Conservation (phyloP, 2,113 vertebrate species). For the Malurus melanocephalus region DNA sequence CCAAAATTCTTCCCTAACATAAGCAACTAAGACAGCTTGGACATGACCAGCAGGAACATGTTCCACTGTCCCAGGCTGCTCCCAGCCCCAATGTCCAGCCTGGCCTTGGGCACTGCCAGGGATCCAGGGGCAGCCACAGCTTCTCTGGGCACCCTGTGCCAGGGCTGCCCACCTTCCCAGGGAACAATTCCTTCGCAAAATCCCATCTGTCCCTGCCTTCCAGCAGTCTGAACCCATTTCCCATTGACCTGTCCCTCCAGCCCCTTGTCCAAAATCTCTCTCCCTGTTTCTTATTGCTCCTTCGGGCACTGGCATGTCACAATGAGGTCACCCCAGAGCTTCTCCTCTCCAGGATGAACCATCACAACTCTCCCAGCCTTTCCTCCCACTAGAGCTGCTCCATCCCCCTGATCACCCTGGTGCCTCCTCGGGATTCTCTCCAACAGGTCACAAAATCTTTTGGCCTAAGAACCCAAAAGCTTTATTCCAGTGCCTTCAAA, state of each 20-base stretch:
- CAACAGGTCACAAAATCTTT: not conserved
- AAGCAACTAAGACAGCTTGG: too few species aligned
- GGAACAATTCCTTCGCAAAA: not conserved
- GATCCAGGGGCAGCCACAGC: not conserved
- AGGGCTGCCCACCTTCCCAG: not conserved
- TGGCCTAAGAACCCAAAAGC: not conserved
- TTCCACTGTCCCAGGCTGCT: not conserved
- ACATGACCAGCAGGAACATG: not conserved
- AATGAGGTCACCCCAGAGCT: fast-evolving
- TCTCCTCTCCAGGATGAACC: not conserved
- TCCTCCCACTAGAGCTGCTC: not conserved
- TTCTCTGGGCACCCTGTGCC: not conserved
- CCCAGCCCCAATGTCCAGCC: fast-evolving
- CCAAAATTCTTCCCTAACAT: too few species aligned
- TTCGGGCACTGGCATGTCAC: fast-evolving
- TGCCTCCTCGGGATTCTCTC: fast-evolving
- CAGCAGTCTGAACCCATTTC: fast-evolving
- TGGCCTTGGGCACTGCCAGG: not conserved
- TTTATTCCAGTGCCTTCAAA: not conserved
- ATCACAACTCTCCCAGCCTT: not conserved
- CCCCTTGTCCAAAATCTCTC: not conserved
- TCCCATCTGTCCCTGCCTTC: fast-evolving
- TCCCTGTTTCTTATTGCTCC: fast-evolving
- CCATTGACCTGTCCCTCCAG: fast-evolving
- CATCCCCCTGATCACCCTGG: not conserved